Evolutionary conservation across 1,140 invertebrate species (phyloP).

Genomic region (Drosophila pallidifrons): DNA sequence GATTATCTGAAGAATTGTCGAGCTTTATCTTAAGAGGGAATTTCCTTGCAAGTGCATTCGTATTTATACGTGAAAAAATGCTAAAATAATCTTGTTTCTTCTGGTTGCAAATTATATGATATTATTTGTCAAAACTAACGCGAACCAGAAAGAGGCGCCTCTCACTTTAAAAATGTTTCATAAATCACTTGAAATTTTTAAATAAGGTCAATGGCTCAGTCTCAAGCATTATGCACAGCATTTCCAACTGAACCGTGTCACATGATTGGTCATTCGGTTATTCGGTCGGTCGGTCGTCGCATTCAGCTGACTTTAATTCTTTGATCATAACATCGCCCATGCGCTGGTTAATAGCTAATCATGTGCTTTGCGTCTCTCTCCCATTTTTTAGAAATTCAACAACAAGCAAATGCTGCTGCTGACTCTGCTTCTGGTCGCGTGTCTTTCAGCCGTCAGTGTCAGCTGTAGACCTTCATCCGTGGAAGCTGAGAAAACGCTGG

Average conservation of each 20-base stretch:
- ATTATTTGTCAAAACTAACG: constrained; percentile 35
- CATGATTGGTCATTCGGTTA: constrained; percentile 25
- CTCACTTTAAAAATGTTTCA: constrained; percentile 21
- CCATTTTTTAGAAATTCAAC: constrained; percentile 46
- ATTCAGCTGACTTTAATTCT: constrained; percentile 24
- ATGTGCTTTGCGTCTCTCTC: not conserved
- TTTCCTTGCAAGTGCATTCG: not conserved
- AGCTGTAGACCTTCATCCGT: constrained; percentile 43
- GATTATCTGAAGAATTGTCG: not conserved
- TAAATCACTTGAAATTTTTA: constrained; percentile 26
- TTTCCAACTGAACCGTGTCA: constrained; percentile 27
- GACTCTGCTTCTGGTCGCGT: constrained; percentile 26
- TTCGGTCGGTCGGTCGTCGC: not conserved
- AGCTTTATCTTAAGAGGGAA: not conserved
- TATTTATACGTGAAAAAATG: not conserved
- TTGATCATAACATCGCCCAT: constrained; percentile 2
- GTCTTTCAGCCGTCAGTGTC: not conserved
- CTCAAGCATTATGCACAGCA: constrained; percentile 14
- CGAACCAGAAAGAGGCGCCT: constrained; percentile 41
- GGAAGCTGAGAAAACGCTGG: not conserved
- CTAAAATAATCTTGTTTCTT: not conserved
- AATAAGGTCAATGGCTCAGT: constrained; percentile 38
- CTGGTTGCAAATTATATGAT: constrained; percentile 11
- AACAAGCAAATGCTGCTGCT: constrained; percentile 35
- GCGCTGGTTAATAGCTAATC: constrained; percentile 22